These are phyloP conservation scores for Dreissena polymorpha DNA, from an alignment of 1,140 invertebrate genomes.

Conservation along the genomic window DNA sequence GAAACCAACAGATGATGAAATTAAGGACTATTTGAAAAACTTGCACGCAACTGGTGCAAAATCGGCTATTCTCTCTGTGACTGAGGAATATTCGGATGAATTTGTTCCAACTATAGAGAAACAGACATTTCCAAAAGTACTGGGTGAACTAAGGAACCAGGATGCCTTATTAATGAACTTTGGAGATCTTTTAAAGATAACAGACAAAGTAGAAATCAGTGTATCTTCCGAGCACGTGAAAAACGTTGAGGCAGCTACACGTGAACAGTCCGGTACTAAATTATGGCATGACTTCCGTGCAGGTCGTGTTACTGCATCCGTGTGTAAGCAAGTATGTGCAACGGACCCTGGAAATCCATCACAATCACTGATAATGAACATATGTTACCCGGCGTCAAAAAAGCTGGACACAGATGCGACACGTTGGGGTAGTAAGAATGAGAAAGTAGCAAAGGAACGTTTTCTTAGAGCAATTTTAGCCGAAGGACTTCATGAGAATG, in stretches of 20 bases:
- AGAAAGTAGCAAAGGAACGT: not conserved
- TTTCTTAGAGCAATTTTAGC: not conserved
- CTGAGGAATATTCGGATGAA: slow-evolving; percentile 3
- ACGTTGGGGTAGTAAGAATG: slow-evolving; percentile 22
- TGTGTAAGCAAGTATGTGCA: not conserved
- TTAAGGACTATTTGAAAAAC: not conserved
- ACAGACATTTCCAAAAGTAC: not conserved
- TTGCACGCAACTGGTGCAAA: slow-evolving; percentile 5
- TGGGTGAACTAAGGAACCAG: slow-evolving; percentile 17
- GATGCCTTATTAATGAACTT: not conserved
- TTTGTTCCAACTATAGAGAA: not conserved
- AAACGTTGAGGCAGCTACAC: slow-evolving; percentile 18
- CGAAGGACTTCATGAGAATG: not conserved
- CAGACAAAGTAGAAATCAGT: not conserved
- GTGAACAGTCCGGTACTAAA: slow-evolving; percentile 13
- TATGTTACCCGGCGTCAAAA: slow-evolving; percentile 2
- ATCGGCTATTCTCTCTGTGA: slow-evolving; percentile 7
- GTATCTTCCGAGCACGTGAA: not conserved
- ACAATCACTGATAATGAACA: not conserved
- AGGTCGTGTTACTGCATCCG: slow-evolving; percentile 36
- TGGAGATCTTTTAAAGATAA: slow-evolving; percentile 3
- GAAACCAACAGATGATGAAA: slow-evolving; percentile 1
- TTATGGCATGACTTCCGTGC: slow-evolving; percentile 30
- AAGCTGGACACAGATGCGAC: not conserved
- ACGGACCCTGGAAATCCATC: slow-evolving; percentile 22